Evolutionary conservation across 2,113 vertebrate species (phyloP).

Genomic region (Scomber colias): DNA sequence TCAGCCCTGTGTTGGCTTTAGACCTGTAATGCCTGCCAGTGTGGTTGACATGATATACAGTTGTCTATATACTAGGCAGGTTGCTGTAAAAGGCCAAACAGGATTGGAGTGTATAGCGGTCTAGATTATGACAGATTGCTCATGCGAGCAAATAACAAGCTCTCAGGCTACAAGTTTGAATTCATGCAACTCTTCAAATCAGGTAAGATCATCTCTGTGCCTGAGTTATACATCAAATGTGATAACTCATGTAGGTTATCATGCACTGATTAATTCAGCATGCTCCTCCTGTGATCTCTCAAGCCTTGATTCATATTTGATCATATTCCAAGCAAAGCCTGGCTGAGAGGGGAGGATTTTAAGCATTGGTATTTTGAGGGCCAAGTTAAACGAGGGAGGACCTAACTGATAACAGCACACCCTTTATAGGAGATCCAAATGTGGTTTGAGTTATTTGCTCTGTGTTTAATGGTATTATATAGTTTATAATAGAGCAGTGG

Average conservation of each 20-base stretch:
- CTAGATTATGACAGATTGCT: conserved; percentile 21
- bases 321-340: conserved; percentile 35
- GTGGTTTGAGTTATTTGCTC: conserved; percentile 14
- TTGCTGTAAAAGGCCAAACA: conserved; percentile 27
- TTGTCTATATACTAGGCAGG: conserved; percentile 28
- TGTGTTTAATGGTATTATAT: conserved; percentile 22
- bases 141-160: conserved; percentile 9
- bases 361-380: conserved; percentile 29
- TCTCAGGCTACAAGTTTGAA: conserved; percentile 14
- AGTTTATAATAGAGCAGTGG: conserved; percentile 17
- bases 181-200: conserved; percentile 12
- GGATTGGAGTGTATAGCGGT: neutral
- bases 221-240: conserved; percentile 17
- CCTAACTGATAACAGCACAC: conserved; percentile 33
- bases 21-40: conserved; percentile 46
- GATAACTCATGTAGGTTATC: conserved; percentile 37
- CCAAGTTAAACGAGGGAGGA: conserved; percentile 43
- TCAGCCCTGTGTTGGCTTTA: conserved; percentile 38
- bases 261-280: conserved; percentile 37
- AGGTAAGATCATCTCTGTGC: neutral
- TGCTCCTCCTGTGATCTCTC: conserved; percentile 48
- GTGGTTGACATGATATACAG: conserved; percentile 58
- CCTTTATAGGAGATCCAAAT: conserved; percentile 24
- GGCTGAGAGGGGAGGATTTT: conserved; percentile 19
- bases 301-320: conserved; percentile 69